Evolutionary conservation across 2,113 vertebrate species (phyloP).

Genomic region (Nothocercus julius): DNA sequence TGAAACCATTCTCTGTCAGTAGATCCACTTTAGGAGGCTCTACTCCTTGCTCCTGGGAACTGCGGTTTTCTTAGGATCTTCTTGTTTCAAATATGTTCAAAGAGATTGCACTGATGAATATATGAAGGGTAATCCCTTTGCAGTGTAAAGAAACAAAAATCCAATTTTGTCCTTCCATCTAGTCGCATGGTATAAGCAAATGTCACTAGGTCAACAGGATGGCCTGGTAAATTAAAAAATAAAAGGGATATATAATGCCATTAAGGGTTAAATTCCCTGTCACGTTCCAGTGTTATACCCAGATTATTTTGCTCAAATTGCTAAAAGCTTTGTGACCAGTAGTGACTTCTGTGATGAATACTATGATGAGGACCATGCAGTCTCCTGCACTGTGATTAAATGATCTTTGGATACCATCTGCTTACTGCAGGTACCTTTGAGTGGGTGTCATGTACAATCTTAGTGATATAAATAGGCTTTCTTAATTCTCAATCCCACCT

Average conservation of each 20-base stretch:
- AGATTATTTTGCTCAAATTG: not conserved
- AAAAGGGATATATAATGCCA: not conserved
- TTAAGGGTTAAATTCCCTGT: not conserved
- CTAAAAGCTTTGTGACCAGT: not conserved
- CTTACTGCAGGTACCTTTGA: not conserved
- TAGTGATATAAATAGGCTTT: not conserved
- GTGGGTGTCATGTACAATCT: accelerated
- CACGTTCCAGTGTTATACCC: not conserved
- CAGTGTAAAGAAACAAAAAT: not conserved
- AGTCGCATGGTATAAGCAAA: not conserved
- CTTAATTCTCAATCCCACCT: not conserved
- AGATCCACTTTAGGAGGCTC: not conserved
- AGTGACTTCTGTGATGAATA: not conserved
- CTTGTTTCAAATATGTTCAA: not conserved
- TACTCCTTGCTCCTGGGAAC: not conserved
- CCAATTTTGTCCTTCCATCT: not conserved
- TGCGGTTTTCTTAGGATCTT: not conserved
- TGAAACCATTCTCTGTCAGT: not conserved
- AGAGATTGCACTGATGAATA: not conserved
- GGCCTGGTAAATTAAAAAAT: not conserved
- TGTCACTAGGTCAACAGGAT: not conserved
- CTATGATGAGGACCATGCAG: not conserved
- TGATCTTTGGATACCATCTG: not conserved
- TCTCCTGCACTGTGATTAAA: not conserved
- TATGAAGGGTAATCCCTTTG: not conserved